Evolutionary conservation across 2,888 invertebrate species (phyloP).

Genomic region (Limnephilus lunatus): DNA sequence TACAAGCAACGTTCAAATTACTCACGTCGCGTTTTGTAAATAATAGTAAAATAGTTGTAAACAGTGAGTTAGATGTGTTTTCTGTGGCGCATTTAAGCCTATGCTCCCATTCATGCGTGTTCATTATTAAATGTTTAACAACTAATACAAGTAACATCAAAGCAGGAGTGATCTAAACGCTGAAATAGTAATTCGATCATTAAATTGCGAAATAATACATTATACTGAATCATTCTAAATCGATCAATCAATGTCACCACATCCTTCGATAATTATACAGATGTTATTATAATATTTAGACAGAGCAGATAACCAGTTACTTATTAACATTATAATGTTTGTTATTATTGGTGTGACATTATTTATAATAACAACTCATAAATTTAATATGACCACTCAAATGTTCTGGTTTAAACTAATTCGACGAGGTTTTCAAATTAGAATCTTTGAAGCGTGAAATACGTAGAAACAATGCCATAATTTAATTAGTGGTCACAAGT

Average conservation of each 20-base stretch:
- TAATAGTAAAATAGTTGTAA: slow-evolving; percentile 12
- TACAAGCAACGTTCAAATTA: slow-evolving; percentile 11
- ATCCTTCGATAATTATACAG: background rate
- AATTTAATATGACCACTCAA: background rate
- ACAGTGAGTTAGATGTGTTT: background rate
- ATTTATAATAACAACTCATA: background rate
- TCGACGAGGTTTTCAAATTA: background rate
- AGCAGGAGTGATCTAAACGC: background rate
- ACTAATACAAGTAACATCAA: background rate
- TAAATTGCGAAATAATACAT: background rate
- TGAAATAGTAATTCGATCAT: background rate
- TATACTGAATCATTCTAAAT: background rate
- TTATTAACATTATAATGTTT: background rate
- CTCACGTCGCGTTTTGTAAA: background rate
- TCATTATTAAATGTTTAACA: background rate
- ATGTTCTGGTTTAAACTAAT: background rate
- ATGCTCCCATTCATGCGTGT: background rate
- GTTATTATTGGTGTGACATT: background rate
- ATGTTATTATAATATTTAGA: background rate
- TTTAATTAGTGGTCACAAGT: background rate
- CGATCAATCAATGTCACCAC: background rate
- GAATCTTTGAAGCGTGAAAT: background rate
- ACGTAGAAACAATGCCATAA: background rate
- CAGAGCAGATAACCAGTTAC: background rate
- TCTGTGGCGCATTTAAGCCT: background rate